These are phyloP conservation scores for Rotaria magnacalcarata DNA, from an alignment of 2,888 invertebrate species.

Conservation along the genomic window DNA sequence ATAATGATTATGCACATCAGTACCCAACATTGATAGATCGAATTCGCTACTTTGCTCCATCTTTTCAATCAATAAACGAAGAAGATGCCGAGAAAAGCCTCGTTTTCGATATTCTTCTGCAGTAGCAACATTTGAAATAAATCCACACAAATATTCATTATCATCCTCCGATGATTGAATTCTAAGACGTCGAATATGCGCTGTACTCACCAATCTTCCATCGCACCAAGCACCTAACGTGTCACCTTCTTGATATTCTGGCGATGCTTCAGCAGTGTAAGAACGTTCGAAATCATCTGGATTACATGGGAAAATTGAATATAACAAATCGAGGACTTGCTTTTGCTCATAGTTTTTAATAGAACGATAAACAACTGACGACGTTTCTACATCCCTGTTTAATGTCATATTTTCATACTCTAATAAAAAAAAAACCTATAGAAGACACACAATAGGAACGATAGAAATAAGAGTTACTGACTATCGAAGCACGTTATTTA, in stretches of 20 bases:
- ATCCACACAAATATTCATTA: not conserved
- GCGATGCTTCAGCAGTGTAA: not conserved
- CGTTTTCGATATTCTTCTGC: not conserved
- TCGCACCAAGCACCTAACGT: not conserved
- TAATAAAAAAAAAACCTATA: too few relatives aligned
- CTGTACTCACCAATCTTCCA: not conserved
- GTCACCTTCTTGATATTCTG: not conserved
- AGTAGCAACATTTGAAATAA: not conserved
- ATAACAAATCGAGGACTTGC: not conserved
- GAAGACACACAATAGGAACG: too few relatives aligned
- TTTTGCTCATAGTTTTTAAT: not conserved
- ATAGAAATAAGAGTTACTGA: too few relatives aligned
- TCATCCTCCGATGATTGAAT: not conserved
- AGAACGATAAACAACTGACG: not conserved
- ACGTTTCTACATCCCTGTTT: not conserved
- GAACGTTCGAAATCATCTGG: not conserved
- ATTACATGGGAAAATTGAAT: not conserved
- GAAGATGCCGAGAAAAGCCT: not conserved
- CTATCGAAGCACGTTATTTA: too few relatives aligned
- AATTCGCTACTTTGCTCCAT: not conserved
- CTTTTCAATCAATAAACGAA: not conserved
- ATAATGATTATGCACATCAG: not conserved
- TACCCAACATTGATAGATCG: not conserved
- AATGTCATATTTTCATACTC: too few relatives aligned
- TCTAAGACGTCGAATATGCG: not conserved